A percentile compares a stretch with the other conserved stretches of the same genome.
Evolutionary conservation across 2,888 invertebrate genomes (phyloP).

Genomic region (Lycophotia porphyrea): DNA sequence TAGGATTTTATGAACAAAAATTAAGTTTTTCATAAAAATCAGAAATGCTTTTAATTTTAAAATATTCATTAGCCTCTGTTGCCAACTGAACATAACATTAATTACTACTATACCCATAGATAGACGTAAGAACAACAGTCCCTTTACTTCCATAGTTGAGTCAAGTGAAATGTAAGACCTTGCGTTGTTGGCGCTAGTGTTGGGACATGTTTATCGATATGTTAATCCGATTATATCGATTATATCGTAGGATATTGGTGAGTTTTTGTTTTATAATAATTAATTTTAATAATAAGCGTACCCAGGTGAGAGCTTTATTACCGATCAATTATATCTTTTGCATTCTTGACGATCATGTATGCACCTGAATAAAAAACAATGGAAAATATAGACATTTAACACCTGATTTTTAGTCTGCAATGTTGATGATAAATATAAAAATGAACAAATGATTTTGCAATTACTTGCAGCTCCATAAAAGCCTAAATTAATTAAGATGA

Average conservation of each 20-base stretch:
- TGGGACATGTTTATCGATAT: constrained; percentile 51
- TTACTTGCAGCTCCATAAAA: background rate
- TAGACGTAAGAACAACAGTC: constrained; percentile 20
- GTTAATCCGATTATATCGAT: constrained; percentile 2
- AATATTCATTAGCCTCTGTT: background rate
- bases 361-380: background rate
- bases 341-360: background rate
- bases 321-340: background rate
- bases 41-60: no score
- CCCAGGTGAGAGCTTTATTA: background rate
- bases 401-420: background rate
- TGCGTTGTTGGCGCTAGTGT: constrained; percentile 61
- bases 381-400: background rate
- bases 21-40: no score
- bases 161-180: constrained; percentile 65
- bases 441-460: background rate
- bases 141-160: constrained; percentile 30
- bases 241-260: background rate
- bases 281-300: background rate
- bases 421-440: background rate
- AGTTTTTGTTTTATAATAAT: background rate
- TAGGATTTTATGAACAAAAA: no score
- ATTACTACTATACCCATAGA: background rate
- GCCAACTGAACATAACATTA: background rate
- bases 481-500: constrained; percentile 19